phyloP scores from a whole-genome alignment of 92 coral and sea anemone species.

The Paramuricea clavata region DNA sequence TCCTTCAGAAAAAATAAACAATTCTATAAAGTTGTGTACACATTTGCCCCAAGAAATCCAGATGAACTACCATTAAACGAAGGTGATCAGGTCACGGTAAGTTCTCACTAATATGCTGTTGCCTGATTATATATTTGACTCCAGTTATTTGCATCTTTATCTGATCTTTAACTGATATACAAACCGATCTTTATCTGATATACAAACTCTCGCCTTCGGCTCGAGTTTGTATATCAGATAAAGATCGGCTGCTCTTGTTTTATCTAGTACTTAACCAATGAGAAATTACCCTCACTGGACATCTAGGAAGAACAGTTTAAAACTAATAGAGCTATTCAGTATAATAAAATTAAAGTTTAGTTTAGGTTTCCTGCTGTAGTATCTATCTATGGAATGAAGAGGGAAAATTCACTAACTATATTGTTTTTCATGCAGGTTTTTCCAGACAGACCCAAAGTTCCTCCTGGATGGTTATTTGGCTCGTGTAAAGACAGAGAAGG shows the following conservation, averaged over 20 bases:
- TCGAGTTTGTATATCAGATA: no score
- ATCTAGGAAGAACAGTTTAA: no score
- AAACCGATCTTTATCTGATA: no score
- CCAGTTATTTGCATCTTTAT: no score
- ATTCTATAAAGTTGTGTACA: constrained; percentile 49
- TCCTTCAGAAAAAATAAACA: constrained; percentile 1
- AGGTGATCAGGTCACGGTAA: constrained; percentile 82
- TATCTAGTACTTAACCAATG: no score
- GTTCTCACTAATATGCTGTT: not conserved
- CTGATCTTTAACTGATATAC: no score
- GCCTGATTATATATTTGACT: no score
- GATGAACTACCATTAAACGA: constrained; percentile 88
- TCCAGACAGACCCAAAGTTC: constrained; percentile 75
- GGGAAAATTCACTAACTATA: not conserved
- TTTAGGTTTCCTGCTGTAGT: not conserved
- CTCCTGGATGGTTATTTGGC: constrained; percentile 97
- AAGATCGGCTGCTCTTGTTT: no score
- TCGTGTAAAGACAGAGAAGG: constrained; percentile 81
- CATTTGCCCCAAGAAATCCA: constrained; percentile 93
- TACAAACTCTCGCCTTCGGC: no score
- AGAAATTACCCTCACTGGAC: no score
- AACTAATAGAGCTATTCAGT: not conserved
- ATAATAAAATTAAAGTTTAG: not conserved
- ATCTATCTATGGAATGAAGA: not conserved
- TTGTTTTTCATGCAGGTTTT: constrained; percentile 66